Percentiles rank a stretch among this genome's conserved stretches.
Evolutionary conservation across 2,113 vertebrate species (phyloP).

Genomic region (Cacatua alba): DNA sequence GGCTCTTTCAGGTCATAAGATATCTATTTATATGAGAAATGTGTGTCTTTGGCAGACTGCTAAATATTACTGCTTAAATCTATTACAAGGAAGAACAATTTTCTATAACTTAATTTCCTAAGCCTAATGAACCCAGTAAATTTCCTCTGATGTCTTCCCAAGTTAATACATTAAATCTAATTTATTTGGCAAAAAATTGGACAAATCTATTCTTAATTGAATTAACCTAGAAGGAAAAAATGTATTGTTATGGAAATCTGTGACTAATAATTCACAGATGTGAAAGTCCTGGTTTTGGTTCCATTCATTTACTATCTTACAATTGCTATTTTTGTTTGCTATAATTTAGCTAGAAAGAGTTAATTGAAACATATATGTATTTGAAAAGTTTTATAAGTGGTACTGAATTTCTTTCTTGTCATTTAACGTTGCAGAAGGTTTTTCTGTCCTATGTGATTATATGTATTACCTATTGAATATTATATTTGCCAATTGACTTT

Average conservation of each 20-base stretch:
- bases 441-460: neutral
- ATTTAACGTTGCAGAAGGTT: neutral
- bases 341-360: constrained; percentile 12
- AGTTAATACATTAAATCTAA: constrained; percentile 81
- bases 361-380: neutral
- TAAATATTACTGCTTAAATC: constrained; percentile 76
- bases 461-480: neutral
- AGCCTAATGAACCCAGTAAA: constrained; percentile 84
- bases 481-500: neutral
- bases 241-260: constrained; percentile 67
- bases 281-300: constrained; percentile 21
- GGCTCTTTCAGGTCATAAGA: constrained; percentile 38
- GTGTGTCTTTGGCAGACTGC: constrained; percentile 68
- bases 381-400: constrained; percentile 27
- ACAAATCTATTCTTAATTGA: constrained; percentile 76
- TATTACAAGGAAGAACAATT: constrained; percentile 78
- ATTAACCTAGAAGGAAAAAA: constrained; percentile 74
- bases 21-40: constrained; percentile 71
- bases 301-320: constrained; percentile 31
- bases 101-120: constrained; percentile 82
- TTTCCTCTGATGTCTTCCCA: constrained; percentile 79
- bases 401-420: neutral
- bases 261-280: constrained; percentile 69
- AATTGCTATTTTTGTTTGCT: neutral
- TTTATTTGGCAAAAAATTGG: constrained; percentile 74